Evolutionary conservation across 2,797 vertebrate genomes (phyloP).

Genomic region (Artibeus jamaicensis): DNA sequence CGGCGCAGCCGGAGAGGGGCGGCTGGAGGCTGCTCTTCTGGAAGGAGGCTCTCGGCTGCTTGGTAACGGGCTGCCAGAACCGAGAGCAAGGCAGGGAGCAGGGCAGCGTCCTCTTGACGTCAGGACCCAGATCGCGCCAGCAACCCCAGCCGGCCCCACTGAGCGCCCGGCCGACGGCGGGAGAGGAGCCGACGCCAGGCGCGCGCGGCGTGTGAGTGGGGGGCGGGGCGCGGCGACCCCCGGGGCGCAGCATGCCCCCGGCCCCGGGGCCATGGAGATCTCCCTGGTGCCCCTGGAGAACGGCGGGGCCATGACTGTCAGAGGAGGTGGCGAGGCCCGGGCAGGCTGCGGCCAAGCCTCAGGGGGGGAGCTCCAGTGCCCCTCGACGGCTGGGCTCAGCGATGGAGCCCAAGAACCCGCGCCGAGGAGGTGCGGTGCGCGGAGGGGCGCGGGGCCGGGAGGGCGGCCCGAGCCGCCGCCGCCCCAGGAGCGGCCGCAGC

Average conservation of each 20-base stretch:
- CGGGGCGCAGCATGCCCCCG: slow-evolving; percentile 70
- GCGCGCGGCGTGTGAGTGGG: not conserved
- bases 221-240: not conserved
- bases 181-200: not conserved
- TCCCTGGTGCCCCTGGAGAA: slow-evolving; percentile 94
- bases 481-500: not conserved
- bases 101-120: slow-evolving; percentile 83
- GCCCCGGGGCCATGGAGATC: slow-evolving; percentile 88
- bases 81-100: slow-evolving; percentile 65
- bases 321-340: slow-evolving; percentile 77
- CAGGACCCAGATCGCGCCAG: slow-evolving; percentile 77
- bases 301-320: slow-evolving; percentile 85
- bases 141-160: slow-evolving; percentile 58
- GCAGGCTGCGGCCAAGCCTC: slow-evolving; percentile 76
- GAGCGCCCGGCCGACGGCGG: slow-evolving; percentile 45
- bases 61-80: slow-evolving; percentile 70
- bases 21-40: slow-evolving; percentile 67
- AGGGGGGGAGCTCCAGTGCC: slow-evolving; percentile 69
- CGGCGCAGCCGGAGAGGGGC: slow-evolving; percentile 38
- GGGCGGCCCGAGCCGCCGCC: not conserved
- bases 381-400: slow-evolving; percentile 78
- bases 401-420: slow-evolving; percentile 82
- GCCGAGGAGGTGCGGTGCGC: slow-evolving; percentile 80
- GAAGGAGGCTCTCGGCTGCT: slow-evolving; percentile 67
- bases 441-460: not conserved